Conservation (phyloP, 2,797 vertebrate species). For the Tiaroga cobitis region DNA sequence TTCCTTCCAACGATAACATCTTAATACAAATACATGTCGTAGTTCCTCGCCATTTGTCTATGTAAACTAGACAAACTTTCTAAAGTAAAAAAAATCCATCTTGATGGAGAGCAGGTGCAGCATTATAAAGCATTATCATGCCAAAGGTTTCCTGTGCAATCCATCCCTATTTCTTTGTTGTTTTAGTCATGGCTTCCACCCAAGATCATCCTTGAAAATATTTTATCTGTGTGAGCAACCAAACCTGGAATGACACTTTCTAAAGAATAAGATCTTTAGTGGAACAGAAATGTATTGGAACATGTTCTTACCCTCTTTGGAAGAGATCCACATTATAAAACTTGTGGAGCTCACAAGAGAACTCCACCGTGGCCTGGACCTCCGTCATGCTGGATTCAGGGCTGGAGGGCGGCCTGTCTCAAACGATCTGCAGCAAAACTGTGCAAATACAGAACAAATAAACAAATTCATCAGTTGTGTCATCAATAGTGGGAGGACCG, state of each 20-base stretch:
- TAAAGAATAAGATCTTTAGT: neutral
- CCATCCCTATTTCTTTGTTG: neutral
- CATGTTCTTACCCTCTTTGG: conserved; percentile 90
- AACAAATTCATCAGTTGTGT: neutral
- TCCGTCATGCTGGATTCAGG: conserved; percentile 90
- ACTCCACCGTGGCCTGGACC: conserved; percentile 98
- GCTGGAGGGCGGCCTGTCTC: conserved; percentile 75
- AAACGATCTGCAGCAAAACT: conserved; percentile 78
- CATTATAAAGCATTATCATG: neutral
- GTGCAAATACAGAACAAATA: conserved; percentile 21
- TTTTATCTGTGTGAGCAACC: neutral
- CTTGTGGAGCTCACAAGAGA: conserved; percentile 97
- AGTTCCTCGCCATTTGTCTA: neutral
- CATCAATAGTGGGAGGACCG: neutral
- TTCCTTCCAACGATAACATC: neutral
- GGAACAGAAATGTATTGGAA: neutral
- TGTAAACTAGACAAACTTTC: neutral
- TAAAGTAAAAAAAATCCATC: neutral
- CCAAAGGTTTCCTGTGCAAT: neutral
- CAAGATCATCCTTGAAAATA: conserved; percentile 7
- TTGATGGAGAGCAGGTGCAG: neutral
- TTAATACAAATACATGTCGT: neutral
- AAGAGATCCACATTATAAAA: conserved; percentile 99
- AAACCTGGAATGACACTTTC: neutral
- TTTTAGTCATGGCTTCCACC: neutral